A percentile compares a stretch with the other conserved stretches of the same genome.
Evolutionary conservation across 1,140 invertebrate species (phyloP).

Genomic region (Anastatus disparis): DNA sequence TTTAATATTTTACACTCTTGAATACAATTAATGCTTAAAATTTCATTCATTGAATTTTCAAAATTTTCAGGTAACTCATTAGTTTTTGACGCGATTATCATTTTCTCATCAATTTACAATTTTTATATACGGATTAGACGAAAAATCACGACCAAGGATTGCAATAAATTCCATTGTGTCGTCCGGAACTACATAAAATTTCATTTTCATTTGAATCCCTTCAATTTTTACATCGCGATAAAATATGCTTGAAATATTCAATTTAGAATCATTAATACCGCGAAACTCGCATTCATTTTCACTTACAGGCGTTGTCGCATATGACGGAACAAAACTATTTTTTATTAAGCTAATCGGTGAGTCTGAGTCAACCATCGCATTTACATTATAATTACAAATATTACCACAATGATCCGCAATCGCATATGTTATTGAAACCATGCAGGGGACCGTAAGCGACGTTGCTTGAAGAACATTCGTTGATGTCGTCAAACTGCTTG

Average conservation of each 20-base stretch:
- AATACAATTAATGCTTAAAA: not conserved
- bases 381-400: slow-evolving; percentile 20
- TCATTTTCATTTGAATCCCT: not conserved
- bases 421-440: not conserved
- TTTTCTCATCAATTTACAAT: not conserved
- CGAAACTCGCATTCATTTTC: not conserved
- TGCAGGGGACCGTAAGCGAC: not conserved
- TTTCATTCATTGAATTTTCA: not conserved
- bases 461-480: not conserved
- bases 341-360: slow-evolving; percentile 34
- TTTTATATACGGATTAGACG: not conserved
- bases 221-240: not conserved
- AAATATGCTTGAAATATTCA: slow-evolving; percentile 28
- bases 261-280: slow-evolving; percentile 28
- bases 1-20: too few relatives aligned
- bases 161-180: slow-evolving; percentile 14
- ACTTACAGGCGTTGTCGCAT: not conserved
- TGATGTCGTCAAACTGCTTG: not conserved
- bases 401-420: too few relatives aligned
- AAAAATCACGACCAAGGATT: slow-evolving; percentile 27
- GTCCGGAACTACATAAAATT: slow-evolving; percentile 26
- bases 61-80: too few relatives aligned
- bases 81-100: not conserved
- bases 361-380: slow-evolving; percentile 30
- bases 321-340: not conserved